These are phyloP conservation scores for Ptychadena robeensis DNA, from an alignment of 2,797 vertebrate genomes.

Conservation along the genomic window DNA sequence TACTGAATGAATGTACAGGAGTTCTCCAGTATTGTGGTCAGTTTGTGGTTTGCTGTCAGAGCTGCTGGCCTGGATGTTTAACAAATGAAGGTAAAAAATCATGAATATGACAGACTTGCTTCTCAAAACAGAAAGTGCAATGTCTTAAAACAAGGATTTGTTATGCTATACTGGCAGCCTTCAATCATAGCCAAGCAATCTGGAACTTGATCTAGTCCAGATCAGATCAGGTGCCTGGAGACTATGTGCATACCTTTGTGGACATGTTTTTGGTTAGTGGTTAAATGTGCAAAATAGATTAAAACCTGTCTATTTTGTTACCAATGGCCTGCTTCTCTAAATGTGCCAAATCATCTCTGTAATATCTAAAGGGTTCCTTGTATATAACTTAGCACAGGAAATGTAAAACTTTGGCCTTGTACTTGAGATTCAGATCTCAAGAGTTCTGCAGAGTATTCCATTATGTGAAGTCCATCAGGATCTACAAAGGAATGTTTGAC, in stretches of 20 bases:
- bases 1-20: conserved; percentile 60
- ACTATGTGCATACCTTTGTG: conserved; percentile 1
- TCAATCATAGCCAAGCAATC: conserved; percentile 25
- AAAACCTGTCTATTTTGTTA: neutral
- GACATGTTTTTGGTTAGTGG: conserved; percentile 2
- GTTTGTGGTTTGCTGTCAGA: conserved; percentile 53
- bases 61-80: conserved; percentile 45
- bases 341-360: neutral
- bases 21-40: conserved; percentile 58
- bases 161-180: conserved; percentile 18
- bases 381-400: neutral
- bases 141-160: conserved; percentile 32
- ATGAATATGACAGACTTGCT: conserved; percentile 42
- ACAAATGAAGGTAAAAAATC: conserved; percentile 41
- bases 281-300: neutral
- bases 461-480: neutral
- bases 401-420: neutral
- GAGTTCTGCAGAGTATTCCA: neutral
- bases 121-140: conserved; percentile 50
- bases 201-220: conserved; percentile 20
- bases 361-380: neutral
- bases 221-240: conserved; percentile 3
- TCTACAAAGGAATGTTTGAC: neutral
- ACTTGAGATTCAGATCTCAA: neutral
- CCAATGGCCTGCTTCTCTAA: neutral